These are phyloP conservation scores for Scaptomyza reducta DNA, from an alignment of 2,888 invertebrate genomes.

Conservation along the genomic window DNA sequence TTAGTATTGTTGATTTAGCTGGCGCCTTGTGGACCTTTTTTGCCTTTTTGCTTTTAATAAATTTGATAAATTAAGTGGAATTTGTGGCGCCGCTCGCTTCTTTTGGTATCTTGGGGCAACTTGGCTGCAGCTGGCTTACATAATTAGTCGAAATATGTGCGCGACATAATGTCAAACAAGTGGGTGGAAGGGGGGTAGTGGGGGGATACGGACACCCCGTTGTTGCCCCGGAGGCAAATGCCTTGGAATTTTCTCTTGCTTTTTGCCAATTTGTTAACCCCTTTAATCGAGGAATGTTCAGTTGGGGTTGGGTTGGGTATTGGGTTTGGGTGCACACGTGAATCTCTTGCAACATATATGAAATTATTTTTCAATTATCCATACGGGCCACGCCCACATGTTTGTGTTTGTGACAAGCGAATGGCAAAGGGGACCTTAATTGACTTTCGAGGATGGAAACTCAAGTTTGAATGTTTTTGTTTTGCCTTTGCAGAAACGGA, in stretches of 20 bases:
- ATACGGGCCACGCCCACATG: constrained; percentile 51
- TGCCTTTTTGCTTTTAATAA: constrained; percentile 48
- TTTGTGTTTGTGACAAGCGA: constrained; percentile 62
- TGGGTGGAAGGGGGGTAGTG: background rate
- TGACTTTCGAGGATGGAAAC: constrained; percentile 17
- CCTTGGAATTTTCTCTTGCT: constrained; percentile 50
- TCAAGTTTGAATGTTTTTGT: constrained; percentile 1
- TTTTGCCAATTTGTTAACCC: constrained; percentile 44
- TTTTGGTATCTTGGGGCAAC: constrained; percentile 16
- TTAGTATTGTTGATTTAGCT: constrained; percentile 7
- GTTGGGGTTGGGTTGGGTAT: background rate
- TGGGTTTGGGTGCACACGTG: constrained; percentile 23
- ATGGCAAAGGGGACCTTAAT: constrained; percentile 11
- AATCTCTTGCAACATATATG: constrained; percentile 51
- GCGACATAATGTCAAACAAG: constrained; percentile 48
- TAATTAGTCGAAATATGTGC: constrained; percentile 74
- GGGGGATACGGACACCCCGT: constrained; percentile 10
- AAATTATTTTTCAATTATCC: constrained; percentile 81
- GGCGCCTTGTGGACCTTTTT: constrained; percentile 7
- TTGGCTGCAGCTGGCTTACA: constrained; percentile 22
- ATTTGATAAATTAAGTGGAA: constrained; percentile 69
- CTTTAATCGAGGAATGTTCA: constrained; percentile 19
- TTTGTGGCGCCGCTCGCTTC: constrained; percentile 47
- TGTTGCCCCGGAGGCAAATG: constrained; percentile 29
- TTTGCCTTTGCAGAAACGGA: constrained; percentile 85